Evolutionary conservation across 1,140 invertebrate genomes (phyloP).

Genomic region (Bombus superbus): DNA sequence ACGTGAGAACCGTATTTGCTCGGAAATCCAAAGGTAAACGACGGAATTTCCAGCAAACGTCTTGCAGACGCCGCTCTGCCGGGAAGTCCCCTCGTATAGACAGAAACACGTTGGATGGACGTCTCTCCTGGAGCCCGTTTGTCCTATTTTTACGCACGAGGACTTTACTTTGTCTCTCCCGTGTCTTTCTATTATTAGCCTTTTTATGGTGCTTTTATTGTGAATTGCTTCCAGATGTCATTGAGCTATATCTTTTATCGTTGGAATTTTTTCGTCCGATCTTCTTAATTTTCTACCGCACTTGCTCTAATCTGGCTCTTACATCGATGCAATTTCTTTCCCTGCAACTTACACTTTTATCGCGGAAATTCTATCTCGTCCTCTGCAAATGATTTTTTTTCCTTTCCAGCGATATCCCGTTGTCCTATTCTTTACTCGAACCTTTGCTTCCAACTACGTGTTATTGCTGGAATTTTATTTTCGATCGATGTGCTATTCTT

Average conservation of each 20-base stretch:
- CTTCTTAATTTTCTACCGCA: not conserved
- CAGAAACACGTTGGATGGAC: not conserved
- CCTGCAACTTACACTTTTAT: not conserved
- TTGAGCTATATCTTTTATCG: not conserved
- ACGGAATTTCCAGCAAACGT: not conserved
- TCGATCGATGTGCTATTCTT: no score
- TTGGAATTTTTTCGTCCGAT: accelerated
- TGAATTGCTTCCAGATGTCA: no score
- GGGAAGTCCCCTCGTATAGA: not conserved
- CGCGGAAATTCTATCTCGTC: not conserved
- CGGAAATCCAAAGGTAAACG: not conserved
- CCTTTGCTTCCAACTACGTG: no score
- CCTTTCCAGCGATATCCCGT: no score
- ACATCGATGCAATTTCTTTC: not conserved
- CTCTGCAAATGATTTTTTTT: no score
- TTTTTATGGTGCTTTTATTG: not conserved
- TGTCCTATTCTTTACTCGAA: no score
- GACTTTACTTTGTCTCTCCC: no score
- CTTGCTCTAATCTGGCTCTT: accelerated
- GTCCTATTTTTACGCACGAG: not conserved
- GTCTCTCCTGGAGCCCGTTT: not conserved
- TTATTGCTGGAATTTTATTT: no score
- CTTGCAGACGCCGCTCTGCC: not conserved
- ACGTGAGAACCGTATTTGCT: slow-evolving; percentile 6
- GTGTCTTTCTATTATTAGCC: not conserved